Evolutionary conservation across 2,797 vertebrate genomes (phyloP), one percentile per base, ranked within the genome.

Genomic region (Macropus fuliginosus): DNA sequence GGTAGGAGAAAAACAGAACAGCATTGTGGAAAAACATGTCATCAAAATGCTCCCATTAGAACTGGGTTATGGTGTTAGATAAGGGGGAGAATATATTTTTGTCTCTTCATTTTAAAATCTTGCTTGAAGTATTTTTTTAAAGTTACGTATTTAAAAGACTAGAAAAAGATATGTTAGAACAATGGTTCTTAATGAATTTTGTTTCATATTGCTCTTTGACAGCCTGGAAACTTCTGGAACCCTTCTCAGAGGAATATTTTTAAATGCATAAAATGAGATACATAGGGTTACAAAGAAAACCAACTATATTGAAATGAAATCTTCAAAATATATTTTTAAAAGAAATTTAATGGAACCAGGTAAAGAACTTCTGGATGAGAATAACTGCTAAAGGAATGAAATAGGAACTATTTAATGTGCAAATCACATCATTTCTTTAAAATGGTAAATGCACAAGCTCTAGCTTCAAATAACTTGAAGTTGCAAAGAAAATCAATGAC

Each of bases 401-500:
- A 46, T 81, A 46, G 46, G 21, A 87, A 87, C 40, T 87, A 9
- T 87, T 46, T 87, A 87, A 87, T 87, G 40, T 87, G 0, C 74
- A 50, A 87, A 87, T 87, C 21, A 46, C 10, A 87, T 87, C 1
- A 81, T 87, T 87, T 87, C 21, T 87, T 87, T 87, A 4, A 50
- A 87, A 87, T 50, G 21, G 31, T 87, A 87, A 87, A 50, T 27
- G 62, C 3, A 0, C 59, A 24, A 92, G n/a, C 2, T 54, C 0
- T 91, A 96, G 50, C 13, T 90, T 66, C 12, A 95, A 91, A 91
- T 94, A 95, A 90, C 90, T 81, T 27, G 10, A 62, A 56, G 50
- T 4, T 55, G 4, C 18, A 13, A 90, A 55, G 87, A 34, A 90
- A 29, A 46, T 87, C 74, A 87, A 46, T 27, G 40, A 87, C 40